Base-by-base conservation (phyloP, 1,140 invertebrate genomes). In the Oryctes rhinoceros region DNA sequence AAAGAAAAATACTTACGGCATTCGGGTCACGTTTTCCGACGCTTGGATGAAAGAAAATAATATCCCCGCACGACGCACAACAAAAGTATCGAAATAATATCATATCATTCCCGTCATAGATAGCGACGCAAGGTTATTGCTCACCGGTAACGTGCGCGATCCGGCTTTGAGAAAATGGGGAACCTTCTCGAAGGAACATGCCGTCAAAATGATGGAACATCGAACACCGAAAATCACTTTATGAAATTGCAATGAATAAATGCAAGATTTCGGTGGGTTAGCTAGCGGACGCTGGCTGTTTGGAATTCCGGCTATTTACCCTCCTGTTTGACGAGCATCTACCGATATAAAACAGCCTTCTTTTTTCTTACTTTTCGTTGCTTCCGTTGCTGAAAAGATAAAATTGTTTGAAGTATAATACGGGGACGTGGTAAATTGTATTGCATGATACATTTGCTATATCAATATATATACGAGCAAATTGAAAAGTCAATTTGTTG, bases 171-270 rank as follows among this genome's bases (percentile, higher is more conserved):
- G 39, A 10, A 44, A 44, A 71, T 35, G 24, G 35, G 9, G 35
- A 37, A 71, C 35, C 65, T 71, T 15, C 24, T 37, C 65, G 18
- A 9, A 71, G 13, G 7, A 71, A 44, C 39, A 10, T 10, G 53
- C 53, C 65, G 65, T 37, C 35, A 13, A 24, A 71, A 71, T 71
- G 65, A 71, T 71, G 20, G 65, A 71, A 71, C 65, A 37, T 30
- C 65, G 65, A 71, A 71, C 65, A 71, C 20, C 65, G 65, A 71
- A 71, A 71, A 71, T 71, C 65, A 71, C 65, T 71, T 71, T 71
- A 71, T 71, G 65, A 71, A 71, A 71, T 71, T 71, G 65, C 65
- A 71, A 71, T 71, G 65, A 37, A 71, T 71, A 71, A 71, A 71
- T 71, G 65, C 65, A 71, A n/a, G 53, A 59, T 59, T n/a, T 18